Evolutionary conservation across 2,888 invertebrate genomes (phyloP).

Genomic region (Phlogophora meticulosa): DNA sequence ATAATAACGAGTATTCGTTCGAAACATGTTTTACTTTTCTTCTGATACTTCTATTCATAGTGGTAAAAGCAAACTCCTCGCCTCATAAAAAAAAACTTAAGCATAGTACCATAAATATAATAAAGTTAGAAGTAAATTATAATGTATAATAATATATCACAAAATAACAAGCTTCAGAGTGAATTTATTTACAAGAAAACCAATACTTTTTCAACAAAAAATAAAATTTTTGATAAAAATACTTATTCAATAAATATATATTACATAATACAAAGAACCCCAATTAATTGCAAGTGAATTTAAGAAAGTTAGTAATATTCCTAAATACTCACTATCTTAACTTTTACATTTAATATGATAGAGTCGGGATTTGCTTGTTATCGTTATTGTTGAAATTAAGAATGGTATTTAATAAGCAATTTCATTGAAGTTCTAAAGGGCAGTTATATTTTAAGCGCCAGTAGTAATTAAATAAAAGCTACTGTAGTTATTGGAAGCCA

Average conservation of each 20-base stretch:
- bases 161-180: slow-evolving; percentile 13
- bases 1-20: not conserved
- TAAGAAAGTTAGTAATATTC: slow-evolving; percentile 22
- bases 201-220: not conserved
- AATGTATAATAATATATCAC: not conserved
- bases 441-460: slow-evolving; percentile 12
- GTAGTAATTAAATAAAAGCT: slow-evolving; percentile 13
- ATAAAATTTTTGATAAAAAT: too few species aligned
- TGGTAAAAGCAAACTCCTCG: slow-evolving; percentile 21
- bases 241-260: slow-evolving; percentile 1
- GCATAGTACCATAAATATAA: slow-evolving; percentile 16
- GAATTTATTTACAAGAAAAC: slow-evolving; percentile 36
- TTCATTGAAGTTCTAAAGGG: not conserved
- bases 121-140: not conserved
- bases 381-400: not conserved
- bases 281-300: slow-evolving; percentile 4
- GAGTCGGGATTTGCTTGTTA: slow-evolving; percentile 6
- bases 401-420: not conserved
- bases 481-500: slow-evolving; percentile 23
- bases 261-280: slow-evolving; percentile 16
- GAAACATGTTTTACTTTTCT: not conserved
- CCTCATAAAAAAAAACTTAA: slow-evolving; percentile 22
- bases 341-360: not conserved
- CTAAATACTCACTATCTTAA: not conserved
- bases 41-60: not conserved